Percentiles rank a stretch among this genome's conserved stretches.
Conservation (phyloP, 92 coral and sea anemone species). For the Chrysogorgia sp. region DNA sequence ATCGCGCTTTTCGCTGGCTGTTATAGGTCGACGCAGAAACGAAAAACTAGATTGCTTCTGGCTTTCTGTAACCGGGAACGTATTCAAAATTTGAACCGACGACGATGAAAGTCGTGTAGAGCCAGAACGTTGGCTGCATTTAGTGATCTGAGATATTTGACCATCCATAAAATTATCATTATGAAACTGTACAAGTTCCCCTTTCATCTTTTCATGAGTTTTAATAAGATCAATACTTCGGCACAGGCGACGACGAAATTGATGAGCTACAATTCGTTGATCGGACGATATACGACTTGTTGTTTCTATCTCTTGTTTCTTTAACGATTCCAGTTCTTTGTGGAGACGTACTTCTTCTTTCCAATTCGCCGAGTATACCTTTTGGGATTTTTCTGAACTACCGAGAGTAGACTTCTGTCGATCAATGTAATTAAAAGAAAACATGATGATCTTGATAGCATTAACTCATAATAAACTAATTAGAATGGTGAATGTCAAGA, state of each 20-base stretch:
- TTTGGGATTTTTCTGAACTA: conserved; percentile 96
- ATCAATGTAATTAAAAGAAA: conserved; percentile 81
- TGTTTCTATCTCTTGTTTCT: conserved; percentile 81
- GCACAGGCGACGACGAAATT: conserved; percentile 77
- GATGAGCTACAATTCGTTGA: conserved; percentile 81
- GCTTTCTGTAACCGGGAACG: conserved; percentile 57
- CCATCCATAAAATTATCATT: not conserved
- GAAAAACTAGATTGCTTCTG: conserved; percentile 21
- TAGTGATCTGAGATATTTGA: not conserved
- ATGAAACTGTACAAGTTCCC: conserved; percentile 32
- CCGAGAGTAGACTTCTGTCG: conserved; percentile 85
- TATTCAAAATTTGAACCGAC: conserved; percentile 49
- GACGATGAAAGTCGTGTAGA: conserved; percentile 65
- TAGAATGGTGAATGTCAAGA: no score
- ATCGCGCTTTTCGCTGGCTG: conserved; percentile 79
- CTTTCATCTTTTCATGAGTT: conserved; percentile 70
- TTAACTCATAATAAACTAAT: no score
- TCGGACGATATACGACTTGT: conserved; percentile 78
- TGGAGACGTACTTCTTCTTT: conserved; percentile 89
- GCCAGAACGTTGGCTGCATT: conserved; percentile 45
- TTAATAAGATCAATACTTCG: conserved; percentile 81
- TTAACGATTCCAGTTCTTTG: conserved; percentile 77
- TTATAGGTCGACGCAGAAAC: conserved; percentile 83
- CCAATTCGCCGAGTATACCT: conserved; percentile 98
- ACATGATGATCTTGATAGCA: conserved; percentile 57